phyloP scores from a whole-genome alignment of 2,888 invertebrate species.

The Dicranocentrus wangi region DNA sequence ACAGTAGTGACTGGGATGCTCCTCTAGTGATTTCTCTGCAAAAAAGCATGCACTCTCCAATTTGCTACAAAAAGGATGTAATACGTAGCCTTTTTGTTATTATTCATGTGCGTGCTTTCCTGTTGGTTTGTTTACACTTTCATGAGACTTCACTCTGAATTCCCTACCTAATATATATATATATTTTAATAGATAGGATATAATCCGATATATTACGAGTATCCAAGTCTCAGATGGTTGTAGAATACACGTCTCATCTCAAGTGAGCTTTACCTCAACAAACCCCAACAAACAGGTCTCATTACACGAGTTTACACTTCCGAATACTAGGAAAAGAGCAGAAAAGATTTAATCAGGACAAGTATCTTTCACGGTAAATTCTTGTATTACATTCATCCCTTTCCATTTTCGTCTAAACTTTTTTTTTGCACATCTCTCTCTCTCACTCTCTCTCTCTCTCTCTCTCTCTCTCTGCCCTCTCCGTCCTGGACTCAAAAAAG shows the following conservation, averaged over 20 bases:
- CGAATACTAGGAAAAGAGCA: background rate
- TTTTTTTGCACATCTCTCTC: constrained; percentile 26
- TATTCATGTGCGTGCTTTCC: constrained; percentile 25
- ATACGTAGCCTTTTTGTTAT: background rate
- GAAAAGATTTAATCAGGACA: constrained; percentile 47
- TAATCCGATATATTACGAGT: too few species aligned
- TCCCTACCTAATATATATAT: background rate
- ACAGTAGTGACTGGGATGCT: background rate
- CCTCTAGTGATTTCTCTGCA: constrained; percentile 8
- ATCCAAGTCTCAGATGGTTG: too few species aligned
- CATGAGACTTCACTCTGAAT: constrained; percentile 35
- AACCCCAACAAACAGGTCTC: too few species aligned
- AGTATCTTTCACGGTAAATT: constrained; percentile 20
- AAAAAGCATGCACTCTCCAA: too few species aligned
- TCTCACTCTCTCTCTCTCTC: constrained; percentile 31
- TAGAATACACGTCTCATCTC: too few species aligned
- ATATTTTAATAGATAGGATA: too few species aligned
- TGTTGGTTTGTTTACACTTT: constrained; percentile 43
- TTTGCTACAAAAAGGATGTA: background rate
- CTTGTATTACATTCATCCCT: constrained; percentile 34
- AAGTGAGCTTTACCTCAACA: too few species aligned
- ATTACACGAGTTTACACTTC: background rate
- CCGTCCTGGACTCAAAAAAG: too few species aligned
- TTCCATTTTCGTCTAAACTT: too few species aligned
- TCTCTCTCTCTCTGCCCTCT: background rate